These are phyloP conservation scores for Drosophila arawakana DNA, from an alignment of 1,140 invertebrate genomes.

Conservation along the genomic window DNA sequence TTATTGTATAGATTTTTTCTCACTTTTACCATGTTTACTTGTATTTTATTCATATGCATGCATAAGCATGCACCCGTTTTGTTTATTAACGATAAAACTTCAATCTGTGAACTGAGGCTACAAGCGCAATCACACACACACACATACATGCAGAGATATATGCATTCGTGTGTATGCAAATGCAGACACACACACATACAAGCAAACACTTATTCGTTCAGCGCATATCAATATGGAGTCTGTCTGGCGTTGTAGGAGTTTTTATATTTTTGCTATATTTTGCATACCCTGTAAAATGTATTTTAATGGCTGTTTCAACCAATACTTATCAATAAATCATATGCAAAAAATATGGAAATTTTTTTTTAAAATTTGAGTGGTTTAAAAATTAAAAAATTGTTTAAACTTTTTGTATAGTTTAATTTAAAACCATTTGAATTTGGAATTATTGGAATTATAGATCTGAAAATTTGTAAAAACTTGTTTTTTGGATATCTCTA, in stretches of 20 bases:
- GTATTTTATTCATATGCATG: slow-evolving; percentile 40
- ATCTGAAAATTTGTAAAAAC: no score
- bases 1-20: slow-evolving; percentile 66
- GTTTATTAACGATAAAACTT: slow-evolving; percentile 59
- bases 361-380: no score
- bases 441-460: no score
- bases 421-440: no score
- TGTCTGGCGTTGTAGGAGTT: slow-evolving; percentile 19
- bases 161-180: not conserved
- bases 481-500: no score
- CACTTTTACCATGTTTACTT: slow-evolving; percentile 42
- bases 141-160: not conserved
- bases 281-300: slow-evolving; percentile 3
- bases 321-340: not conserved
- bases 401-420: no score
- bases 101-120: slow-evolving; percentile 20
- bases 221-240: slow-evolving; percentile 6
- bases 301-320: not conserved
- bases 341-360: no score
- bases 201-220: not conserved
- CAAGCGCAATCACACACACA: not conserved
- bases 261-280: slow-evolving; percentile 1
- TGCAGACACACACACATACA: slow-evolving; percentile 5
- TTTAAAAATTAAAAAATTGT: not conserved
- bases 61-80: slow-evolving; percentile 53